Percentiles rank a stretch among this genome's conserved stretches.
Evolutionary conservation across 2,797 vertebrate genomes (phyloP).

Genomic region (Parauchenoglanis punctatus): DNA sequence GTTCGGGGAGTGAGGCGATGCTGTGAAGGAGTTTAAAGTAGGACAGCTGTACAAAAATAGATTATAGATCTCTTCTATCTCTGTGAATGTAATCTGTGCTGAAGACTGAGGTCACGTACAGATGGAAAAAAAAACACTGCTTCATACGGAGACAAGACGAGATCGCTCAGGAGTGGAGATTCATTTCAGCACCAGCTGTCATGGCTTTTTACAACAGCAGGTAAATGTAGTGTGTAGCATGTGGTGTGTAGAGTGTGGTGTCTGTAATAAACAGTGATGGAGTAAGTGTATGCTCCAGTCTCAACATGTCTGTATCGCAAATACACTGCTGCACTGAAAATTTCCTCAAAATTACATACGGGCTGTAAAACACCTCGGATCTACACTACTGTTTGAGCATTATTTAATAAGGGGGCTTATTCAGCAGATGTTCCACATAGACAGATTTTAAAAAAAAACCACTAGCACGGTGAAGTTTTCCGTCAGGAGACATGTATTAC

Average conservation of each 20-base stretch:
- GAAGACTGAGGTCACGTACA: constrained; percentile 35
- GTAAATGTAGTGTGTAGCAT: constrained; percentile 8
- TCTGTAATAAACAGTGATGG: not conserved
- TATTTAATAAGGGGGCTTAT: not conserved
- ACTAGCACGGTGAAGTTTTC: not conserved
- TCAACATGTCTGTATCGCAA: not conserved
- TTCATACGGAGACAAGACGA: constrained; percentile 21
- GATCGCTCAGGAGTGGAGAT: not conserved
- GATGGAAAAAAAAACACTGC: not conserved
- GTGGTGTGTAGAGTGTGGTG: not conserved
- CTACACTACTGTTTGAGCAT: not conserved
- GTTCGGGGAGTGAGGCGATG: constrained; percentile 17
- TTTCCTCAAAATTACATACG: not conserved
- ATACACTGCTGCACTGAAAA: not conserved
- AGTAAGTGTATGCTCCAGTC: not conserved
- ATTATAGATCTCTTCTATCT: constrained; percentile 36
- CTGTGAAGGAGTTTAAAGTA: constrained; percentile 38
- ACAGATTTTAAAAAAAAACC: not conserved
- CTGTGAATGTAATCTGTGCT: constrained; percentile 33
- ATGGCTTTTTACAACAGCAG: constrained; percentile 22
- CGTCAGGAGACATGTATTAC: not conserved
- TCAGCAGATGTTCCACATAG: not conserved
- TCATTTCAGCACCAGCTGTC: constrained; percentile 35
- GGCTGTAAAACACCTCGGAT: not conserved
- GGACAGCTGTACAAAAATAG: constrained; percentile 39